A percentile compares a stretch with the other conserved stretches of the same genome.
phyloP scores from a whole-genome alignment of 2,797 vertebrate species.

The Rallus crepitans region DNA sequence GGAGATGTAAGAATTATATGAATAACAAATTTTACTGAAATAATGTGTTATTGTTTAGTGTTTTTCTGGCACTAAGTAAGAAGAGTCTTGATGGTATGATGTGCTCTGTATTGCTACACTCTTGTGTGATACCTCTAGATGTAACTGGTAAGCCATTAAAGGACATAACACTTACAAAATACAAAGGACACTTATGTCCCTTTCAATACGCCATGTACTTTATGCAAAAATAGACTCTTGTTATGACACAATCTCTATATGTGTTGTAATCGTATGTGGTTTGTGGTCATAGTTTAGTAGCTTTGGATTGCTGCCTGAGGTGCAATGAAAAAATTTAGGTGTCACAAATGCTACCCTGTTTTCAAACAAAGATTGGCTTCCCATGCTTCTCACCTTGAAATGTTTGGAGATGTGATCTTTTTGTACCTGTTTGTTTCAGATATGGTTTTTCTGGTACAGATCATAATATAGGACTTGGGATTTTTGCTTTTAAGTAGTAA shows the following conservation, averaged over 20 bases:
- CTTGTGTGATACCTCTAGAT: conserved; percentile 16
- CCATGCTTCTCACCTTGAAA: not conserved
- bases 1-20: not conserved
- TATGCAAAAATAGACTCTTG: not conserved
- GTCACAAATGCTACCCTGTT: conserved; percentile 29
- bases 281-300: conserved; percentile 30
- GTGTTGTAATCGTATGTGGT: not conserved
- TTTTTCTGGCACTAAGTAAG: not conserved
- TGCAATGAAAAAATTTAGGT: not conserved
- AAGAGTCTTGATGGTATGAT: not conserved
- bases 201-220: not conserved
- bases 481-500: not conserved
- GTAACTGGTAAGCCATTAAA: not conserved
- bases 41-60: not conserved
- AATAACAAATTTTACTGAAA: not conserved
- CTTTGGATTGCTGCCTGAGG: conserved; percentile 15
- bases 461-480: not conserved
- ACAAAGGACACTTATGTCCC: not conserved
- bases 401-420: not conserved
- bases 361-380: conserved; percentile 26
- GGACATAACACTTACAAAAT: not conserved
- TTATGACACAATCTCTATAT: not conserved
- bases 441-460: not conserved
- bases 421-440: not conserved
- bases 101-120: not conserved